Base-by-base conservation (phyloP, 2,888 invertebrate genomes). In the Temnothorax unifasciatus region DNA sequence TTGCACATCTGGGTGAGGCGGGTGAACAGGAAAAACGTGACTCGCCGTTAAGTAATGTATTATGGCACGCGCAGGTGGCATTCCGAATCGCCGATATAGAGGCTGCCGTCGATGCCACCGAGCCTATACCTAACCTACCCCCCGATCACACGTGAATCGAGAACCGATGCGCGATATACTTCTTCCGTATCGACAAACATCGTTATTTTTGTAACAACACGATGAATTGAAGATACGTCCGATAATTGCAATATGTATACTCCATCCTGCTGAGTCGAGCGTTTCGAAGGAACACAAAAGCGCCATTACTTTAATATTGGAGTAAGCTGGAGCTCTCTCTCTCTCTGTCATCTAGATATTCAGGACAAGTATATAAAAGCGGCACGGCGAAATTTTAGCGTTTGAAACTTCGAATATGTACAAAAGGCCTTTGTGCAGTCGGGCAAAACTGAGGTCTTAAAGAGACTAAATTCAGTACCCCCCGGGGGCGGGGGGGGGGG, bases 41-140 rank as follows among this genome's bases (percentile, higher is more conserved):
- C 87, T 64, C 88, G 79, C 83, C 83, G 83, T 87, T 87, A 88
- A 90, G 89, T 85, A 88, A 90, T 89, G 89, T 88, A 88, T 90
- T 89, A 84, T 84, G 75, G 75, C 79, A 83, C 86, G 82, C 82
- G 77, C 77, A 77, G 71, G 71, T 77, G 74, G 79, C 86, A 86
- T 86, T 87, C 47, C 69, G 57, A 52, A 41, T 75, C 77, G 50
- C 9, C 61, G 74, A 73, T 52, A 6, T 63, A 50, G 64, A 74
- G 74, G 61, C 61, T 57, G 64, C 59, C 64, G 54, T 69, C 50
- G 64, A 38, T 75, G n/a, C 34, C 63, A 47, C 29, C 15, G 15
- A 44, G 47, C 21, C 50, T 21, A 21, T 29, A 11, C 11, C 1
- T 0, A 2, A 29, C 29, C 29, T 29, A 38, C 38, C 8, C 25